These are phyloP conservation scores for Masticophis lateralis DNA, from an alignment of 2,797 vertebrate species.

Conservation along the genomic window DNA sequence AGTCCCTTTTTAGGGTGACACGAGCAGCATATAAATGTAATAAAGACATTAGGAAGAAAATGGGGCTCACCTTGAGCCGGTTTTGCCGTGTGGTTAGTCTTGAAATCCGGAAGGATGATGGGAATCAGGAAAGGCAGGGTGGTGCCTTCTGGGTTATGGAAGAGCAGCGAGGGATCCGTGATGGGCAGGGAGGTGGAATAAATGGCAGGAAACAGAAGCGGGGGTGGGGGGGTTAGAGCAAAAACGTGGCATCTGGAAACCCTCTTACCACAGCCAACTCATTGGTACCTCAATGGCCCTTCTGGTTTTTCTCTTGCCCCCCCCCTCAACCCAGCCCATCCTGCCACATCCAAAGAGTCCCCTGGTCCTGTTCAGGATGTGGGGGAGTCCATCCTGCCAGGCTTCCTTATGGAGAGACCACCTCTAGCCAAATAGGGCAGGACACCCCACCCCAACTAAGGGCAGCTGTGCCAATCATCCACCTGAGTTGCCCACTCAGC, in stretches of 20 bases:
- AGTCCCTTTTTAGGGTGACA: background rate
- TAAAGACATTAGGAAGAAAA: background rate
- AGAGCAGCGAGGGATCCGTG: background rate
- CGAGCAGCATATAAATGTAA: background rate
- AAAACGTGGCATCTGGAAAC: background rate
- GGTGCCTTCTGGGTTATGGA: background rate
- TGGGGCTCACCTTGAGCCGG: background rate
- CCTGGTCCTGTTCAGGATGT: background rate
- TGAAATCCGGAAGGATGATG: conserved; percentile 30
- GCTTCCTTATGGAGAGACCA: no score
- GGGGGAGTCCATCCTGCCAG: background rate
- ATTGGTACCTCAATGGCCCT: background rate
- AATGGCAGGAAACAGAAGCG: background rate
- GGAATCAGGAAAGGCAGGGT: conserved; percentile 26
- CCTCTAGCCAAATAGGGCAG: background rate
- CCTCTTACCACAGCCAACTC: background rate
- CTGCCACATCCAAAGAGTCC: background rate
- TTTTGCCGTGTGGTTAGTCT: conserved; percentile 12
- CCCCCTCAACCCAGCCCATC: background rate
- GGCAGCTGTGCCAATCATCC: background rate
- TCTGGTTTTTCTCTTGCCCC: background rate
- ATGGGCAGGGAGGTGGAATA: background rate
- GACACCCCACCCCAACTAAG: background rate
- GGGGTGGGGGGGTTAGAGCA: background rate
- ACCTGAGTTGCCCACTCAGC: no score